Conservation (phyloP, 2,888 invertebrate genomes). For the Lordiphosa andalusiaca region DNA sequence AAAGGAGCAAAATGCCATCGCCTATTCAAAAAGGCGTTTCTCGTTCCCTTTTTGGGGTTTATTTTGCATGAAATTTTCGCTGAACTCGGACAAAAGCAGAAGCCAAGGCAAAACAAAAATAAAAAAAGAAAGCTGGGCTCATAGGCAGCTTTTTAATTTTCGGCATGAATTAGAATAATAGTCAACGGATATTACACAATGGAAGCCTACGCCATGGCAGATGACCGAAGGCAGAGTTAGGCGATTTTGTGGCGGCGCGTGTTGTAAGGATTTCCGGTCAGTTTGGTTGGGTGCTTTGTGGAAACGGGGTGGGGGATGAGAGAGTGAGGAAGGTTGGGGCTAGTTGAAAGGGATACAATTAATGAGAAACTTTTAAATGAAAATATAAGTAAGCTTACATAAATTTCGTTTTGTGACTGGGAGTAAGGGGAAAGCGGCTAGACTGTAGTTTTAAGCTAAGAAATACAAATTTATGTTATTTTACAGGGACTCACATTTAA, state of each 20-base stretch:
- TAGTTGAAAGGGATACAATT: too few species aligned
- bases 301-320: too few species aligned
- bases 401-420: too few species aligned
- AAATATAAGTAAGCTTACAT: too few species aligned
- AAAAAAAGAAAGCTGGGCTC: conserved; percentile 16
- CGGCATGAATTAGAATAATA: conserved; percentile 71
- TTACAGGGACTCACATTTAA: too few species aligned
- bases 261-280: conserved; percentile 58
- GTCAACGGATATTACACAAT: conserved; percentile 67
- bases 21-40: conserved; percentile 54
- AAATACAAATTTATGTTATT: too few species aligned
- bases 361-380: too few species aligned
- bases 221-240: background rate
- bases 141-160: conserved; percentile 66
- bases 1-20: conserved; percentile 31
- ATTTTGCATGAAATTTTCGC: conserved; percentile 61
- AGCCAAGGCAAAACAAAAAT: conserved; percentile 3
- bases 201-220: conserved; percentile 13
- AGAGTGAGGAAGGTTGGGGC: too few species aligned
- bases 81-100: conserved; percentile 36
- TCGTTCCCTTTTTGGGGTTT: conserved; percentile 44
- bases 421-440: too few species aligned
- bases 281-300: conserved; percentile 3
- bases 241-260: conserved; percentile 23
- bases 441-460: too few species aligned